Evolutionary conservation across 2,888 invertebrate species (phyloP).

Genomic region (Zaprionus obscuricornis): DNA sequence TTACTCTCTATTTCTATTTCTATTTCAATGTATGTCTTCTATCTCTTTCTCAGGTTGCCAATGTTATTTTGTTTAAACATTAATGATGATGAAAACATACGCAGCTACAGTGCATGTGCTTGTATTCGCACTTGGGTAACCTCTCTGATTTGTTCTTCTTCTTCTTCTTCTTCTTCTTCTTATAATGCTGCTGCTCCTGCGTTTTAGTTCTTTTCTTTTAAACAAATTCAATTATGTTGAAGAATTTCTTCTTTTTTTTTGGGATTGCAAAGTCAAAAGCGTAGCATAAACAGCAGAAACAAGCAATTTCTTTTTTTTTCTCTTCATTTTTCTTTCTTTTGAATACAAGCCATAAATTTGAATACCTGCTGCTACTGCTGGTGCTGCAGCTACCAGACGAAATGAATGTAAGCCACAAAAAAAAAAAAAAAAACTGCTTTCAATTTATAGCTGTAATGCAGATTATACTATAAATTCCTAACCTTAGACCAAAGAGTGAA

Average conservation of each 20-base stretch:
- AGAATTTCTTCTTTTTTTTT: slow-evolving; percentile 36
- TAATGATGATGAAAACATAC: slow-evolving; percentile 71
- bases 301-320: neutral
- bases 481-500: no score
- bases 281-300: slow-evolving; percentile 38
- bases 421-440: neutral
- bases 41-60: slow-evolving; percentile 59
- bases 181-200: neutral
- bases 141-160: no score
- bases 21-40: slow-evolving; percentile 21
- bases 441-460: slow-evolving; percentile 14
- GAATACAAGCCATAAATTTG: slow-evolving; percentile 25
- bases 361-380: neutral
- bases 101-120: slow-evolving; percentile 45
- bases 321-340: slow-evolving; percentile 2
- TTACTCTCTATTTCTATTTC: neutral
- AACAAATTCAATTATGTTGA: slow-evolving; percentile 45
- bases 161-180: slow-evolving; percentile 7
- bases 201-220: slow-evolving; percentile 17
- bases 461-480: neutral
- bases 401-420: neutral
- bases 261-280: slow-evolving; percentile 19
- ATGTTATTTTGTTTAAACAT: slow-evolving; percentile 78
- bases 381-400: neutral
- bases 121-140: slow-evolving; percentile 47